Base-by-base conservation (phyloP, 2,888 invertebrate genomes). In the Perdita meconis region DNA sequence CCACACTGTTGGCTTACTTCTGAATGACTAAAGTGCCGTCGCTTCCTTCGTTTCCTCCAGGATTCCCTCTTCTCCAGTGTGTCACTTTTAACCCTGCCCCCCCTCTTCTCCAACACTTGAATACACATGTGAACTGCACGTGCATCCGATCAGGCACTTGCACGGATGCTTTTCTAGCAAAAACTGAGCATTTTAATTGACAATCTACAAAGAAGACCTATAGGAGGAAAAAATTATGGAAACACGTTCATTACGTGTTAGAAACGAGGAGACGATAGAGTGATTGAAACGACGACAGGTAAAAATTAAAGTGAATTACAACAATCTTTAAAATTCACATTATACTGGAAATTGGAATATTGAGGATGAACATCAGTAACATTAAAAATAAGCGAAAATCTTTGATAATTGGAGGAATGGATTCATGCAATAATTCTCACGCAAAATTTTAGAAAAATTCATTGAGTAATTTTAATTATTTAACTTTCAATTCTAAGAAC, bases 101-200 rank as follows among this genome's bases (percentile, higher is more conserved):
- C 69, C 60, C 69, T 56, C 68, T 47, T 56, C 51, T 16, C 30
- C 56, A 4, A 44, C 55, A 34, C 24, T 24, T 47, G 40, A 50
- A 56, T 59, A 78, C 81, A 73, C 86, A 86, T 61, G 63, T 86
- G 83, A 81, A 53, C 69, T 44, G 71, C 86, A 86, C 80, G 82
- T 86, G 86, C 66, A 75, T 75, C 53, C 63, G 60, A 82, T 60
- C 71, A 71, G 60, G 72, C 67, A 12, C 78, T 69, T 16, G 50
- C 19, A 55, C 60, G 38, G 34, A 57, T 42, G 26, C 34, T 38
- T 38, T 22, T 13, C 71, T 66, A 40, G 19, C 24, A 55, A 57
- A 72, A 67, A 73, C 24, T 66, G 4, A 56, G 61, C 50, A 16
- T 16, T 12, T 71, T 65, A 53, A 63, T 74, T 34, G 47, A 63